Conservation (phyloP, 1,140 invertebrate genomes). For the Eupristina koningsbergeri region DNA sequence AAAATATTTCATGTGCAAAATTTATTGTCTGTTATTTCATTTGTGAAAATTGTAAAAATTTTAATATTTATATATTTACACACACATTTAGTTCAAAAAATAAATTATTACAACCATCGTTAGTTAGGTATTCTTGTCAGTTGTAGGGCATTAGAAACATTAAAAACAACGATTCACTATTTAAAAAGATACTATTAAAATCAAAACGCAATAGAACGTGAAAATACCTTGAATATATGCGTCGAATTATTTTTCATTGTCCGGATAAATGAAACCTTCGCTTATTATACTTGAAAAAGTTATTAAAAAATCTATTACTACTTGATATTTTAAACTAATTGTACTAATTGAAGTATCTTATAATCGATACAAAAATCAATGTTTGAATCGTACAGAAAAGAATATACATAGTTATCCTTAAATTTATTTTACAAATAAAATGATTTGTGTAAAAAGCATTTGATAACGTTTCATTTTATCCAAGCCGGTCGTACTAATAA, state of each 20-base stretch:
- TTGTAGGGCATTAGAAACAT: constrained; percentile 17
- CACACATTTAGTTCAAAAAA: background rate
- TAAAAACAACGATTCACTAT: constrained; percentile 30
- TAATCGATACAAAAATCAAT: background rate
- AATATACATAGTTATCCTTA: background rate
- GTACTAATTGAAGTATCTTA: constrained; percentile 3
- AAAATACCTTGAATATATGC: constrained; percentile 56
- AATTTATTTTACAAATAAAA: background rate
- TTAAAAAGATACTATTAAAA: constrained; percentile 47
- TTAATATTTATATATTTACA: constrained; percentile 4
- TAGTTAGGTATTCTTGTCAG: constrained; percentile 16
- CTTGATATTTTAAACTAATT: constrained; percentile 18
- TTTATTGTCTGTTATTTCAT: background rate
- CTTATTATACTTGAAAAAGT: constrained; percentile 34
- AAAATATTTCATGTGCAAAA: background rate
- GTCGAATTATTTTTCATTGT: constrained; percentile 15
- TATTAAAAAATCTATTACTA: constrained; percentile 27
- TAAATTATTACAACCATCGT: constrained; percentile 12
- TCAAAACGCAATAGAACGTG: constrained; percentile 59
- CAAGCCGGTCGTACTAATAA: background rate
- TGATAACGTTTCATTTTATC: background rate
- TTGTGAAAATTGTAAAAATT: background rate
- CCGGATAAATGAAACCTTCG: background rate
- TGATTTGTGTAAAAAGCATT: background rate
- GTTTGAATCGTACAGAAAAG: background rate